Percentiles rank a stretch among this genome's conserved stretches.
These are phyloP conservation scores for Mycetomoellerius zeteki DNA, from an alignment of 1,140 invertebrate genomes.

Conservation along the genomic window DNA sequence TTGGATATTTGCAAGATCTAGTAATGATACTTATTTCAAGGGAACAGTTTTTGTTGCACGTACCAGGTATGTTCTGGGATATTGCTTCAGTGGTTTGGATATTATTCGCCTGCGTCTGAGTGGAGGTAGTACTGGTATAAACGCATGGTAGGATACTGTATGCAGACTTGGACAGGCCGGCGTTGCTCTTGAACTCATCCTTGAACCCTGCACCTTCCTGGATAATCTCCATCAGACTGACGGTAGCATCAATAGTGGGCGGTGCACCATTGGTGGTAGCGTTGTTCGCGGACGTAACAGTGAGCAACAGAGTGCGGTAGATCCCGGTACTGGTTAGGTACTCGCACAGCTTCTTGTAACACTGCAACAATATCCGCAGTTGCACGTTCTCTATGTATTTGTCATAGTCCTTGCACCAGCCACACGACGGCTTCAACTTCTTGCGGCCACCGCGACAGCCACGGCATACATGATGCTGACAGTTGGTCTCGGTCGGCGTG, in stretches of 20 bases:
- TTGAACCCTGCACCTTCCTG: conserved; percentile 93
- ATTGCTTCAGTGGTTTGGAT: conserved; percentile 82
- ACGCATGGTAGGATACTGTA: conserved; percentile 92
- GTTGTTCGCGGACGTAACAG: conserved; percentile 83
- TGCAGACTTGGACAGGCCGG: conserved; percentile 90
- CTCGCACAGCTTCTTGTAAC: conserved; percentile 95
- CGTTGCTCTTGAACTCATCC: conserved; percentile 92
- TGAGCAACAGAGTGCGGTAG: conserved; percentile 88
- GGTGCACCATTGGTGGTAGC: conserved; percentile 84
- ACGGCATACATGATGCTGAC: conserved; percentile 96
- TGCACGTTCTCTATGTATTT: conserved; percentile 94
- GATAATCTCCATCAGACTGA: conserved; percentile 91
- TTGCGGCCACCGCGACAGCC: conserved; percentile 94
- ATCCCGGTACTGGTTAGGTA: conserved; percentile 92
- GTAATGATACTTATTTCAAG: background rate
- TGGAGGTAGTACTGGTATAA: conserved; percentile 90
- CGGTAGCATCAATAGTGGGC: conserved; percentile 83
- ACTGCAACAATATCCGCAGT: conserved; percentile 93
- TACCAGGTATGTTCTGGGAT: conserved; percentile 81
- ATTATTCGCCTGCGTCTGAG: conserved; percentile 88
- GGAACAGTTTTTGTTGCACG: conserved; percentile 10
- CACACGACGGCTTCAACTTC: conserved; percentile 93
- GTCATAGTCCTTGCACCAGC: conserved; percentile 94
- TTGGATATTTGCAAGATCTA: background rate
- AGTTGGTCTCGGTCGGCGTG: conserved; percentile 92